Base-by-base conservation (phyloP, 2,113 vertebrate species). In the Ammodytes dubius region DNA sequence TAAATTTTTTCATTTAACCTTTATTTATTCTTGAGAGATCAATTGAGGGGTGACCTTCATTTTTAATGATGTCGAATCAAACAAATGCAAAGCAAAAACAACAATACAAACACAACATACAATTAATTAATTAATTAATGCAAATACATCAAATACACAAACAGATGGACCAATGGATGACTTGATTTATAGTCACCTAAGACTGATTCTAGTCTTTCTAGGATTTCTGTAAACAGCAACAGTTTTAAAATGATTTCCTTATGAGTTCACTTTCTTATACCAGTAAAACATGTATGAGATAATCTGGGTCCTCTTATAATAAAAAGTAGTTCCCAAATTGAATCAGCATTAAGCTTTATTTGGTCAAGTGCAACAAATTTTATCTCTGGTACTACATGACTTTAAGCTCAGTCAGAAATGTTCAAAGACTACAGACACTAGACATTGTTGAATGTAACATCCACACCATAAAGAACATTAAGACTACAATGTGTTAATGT, bases 301-400 rank as follows among this genome's bases (percentile, higher is more conserved):
- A 54, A 63, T 61, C 45, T 66, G 35, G 14, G 5, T 79, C 27
- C 27, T 27, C 0, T 66, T 64, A 35, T 59, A 60, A 72, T 56
- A 47, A 67, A 0, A n/a, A 59, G 58, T 67, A 50, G 42, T 61
- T 76, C 15, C 17, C 58, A 79, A 58, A 73, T 47, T 65, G 19
- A 82, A 77, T 59, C 49, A 57, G 56, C 65, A 75, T 35, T 64
- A 37, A 54, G 45, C 53, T 76, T 61, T 42, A 39, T 84, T 49
- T 19, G 40, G 56, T 74, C 46, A 61, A 70, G 37, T 12, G 2
- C 47, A 71, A 43, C 68, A 19, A 60, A 66, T 70, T 67, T 70
- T 54, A 76, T 65, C 77, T 19, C 37, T 7, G 1, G 54, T 3
- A 17, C 77, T 64, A 27, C 27, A 27, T 37, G 12, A 46, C 19